Conservation (phyloP, 2,888 invertebrate species). For the Dasysyrphus tricinctus region DNA sequence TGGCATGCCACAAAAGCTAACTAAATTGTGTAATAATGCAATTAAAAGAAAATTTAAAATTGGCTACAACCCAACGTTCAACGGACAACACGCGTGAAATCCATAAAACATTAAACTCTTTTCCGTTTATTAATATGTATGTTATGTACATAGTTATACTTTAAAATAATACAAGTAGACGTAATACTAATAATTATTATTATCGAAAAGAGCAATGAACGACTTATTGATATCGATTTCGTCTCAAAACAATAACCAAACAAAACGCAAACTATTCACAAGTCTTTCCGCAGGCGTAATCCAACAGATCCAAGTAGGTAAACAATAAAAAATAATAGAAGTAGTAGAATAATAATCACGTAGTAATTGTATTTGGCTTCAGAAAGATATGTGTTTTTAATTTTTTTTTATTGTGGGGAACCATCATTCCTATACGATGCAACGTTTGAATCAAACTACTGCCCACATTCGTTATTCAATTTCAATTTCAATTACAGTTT, state of each 20-base stretch:
- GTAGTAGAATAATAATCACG: constrained; percentile 41
- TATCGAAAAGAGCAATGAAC: constrained; percentile 31
- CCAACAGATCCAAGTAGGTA: constrained; percentile 21
- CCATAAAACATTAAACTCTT: constrained; percentile 38
- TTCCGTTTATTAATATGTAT: constrained; percentile 1
- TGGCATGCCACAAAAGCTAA: background rate
- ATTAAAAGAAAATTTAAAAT: constrained; percentile 18
- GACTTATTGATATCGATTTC: constrained; percentile 13
- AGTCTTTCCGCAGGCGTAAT: constrained; percentile 44
- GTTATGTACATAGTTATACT: background rate
- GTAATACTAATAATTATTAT: background rate
- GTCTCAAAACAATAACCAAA: constrained; percentile 12
- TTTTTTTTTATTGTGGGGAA: constrained; percentile 1
- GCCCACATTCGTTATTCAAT: constrained; percentile 34
- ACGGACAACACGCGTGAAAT: constrained; percentile 33
- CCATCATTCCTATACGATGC: background rate
- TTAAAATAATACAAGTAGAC: background rate
- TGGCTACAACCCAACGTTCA: constrained; percentile 23
- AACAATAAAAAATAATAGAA: constrained; percentile 28
- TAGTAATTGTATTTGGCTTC: constrained; percentile 47
- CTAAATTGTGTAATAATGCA: constrained; percentile 14
- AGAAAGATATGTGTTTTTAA: constrained; percentile 4
- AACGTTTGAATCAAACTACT: constrained; percentile 2
- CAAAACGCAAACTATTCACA: constrained; percentile 21
- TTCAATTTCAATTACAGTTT: constrained; percentile 13